Evolutionary conservation across 2,888 invertebrate genomes (phyloP).

Genomic region (Allolobophora icterica): DNA sequence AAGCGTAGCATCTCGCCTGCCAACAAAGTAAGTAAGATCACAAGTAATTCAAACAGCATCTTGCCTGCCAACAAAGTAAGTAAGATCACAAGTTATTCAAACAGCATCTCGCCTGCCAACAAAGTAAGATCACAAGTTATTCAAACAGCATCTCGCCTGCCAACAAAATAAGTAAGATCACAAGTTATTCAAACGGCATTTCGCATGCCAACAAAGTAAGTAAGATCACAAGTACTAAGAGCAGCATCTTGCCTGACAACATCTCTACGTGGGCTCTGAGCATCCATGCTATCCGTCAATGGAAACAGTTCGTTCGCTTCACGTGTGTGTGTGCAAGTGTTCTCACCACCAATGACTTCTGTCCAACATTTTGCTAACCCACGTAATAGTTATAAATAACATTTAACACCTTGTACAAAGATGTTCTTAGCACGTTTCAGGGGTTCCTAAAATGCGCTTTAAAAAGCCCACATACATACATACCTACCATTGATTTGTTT

Average conservation of each 20-base stretch:
- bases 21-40: conserved; percentile 9
- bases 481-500: no score
- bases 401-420: no score
- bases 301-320: no score
- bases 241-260: conserved; percentile 36
- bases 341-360: no score
- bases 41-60: conserved; percentile 25
- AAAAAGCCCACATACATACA: no score
- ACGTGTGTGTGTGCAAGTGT: no score
- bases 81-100: background rate
- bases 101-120: conserved; percentile 37
- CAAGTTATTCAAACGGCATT: conserved; percentile 12
- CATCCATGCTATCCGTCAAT: no score
- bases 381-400: no score
- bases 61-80: conserved; percentile 29
- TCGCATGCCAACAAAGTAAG: conserved; percentile 30
- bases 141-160: conserved; percentile 34
- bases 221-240: background rate
- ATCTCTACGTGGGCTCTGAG: no score
- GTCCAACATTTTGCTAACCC: no score
- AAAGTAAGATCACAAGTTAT: background rate
- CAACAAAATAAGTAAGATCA: background rate
- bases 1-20: conserved; percentile 42
- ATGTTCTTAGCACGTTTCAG: no score
- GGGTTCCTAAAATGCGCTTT: no score